Percentiles rank a stretch among this genome's conserved stretches.
phyloP scores from a whole-genome alignment of 2,797 vertebrate species.

The Paedocypris micromegethes region DNA sequence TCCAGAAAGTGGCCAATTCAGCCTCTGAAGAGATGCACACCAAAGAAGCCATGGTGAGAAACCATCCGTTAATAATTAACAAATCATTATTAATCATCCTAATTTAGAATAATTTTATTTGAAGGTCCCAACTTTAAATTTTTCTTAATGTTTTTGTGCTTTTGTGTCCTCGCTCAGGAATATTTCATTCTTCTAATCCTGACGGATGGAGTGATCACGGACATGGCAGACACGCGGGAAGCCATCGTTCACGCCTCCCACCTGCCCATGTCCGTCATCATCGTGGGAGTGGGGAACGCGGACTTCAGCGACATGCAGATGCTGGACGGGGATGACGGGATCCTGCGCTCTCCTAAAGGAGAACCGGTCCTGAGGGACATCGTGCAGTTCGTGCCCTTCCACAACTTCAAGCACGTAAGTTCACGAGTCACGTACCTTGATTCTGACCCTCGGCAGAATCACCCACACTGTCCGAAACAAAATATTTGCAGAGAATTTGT shows the following conservation, averaged over 20 bases:
- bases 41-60: conserved; percentile 86
- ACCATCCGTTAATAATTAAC: too few species aligned
- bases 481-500: too few species aligned
- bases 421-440: too few species aligned
- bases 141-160: not conserved
- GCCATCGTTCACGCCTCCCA: conserved; percentile 97
- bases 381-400: conserved; percentile 97
- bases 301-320: conserved; percentile 99
- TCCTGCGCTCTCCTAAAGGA: conserved; percentile 93
- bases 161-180: conserved; percentile 68
- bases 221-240: conserved; percentile 98
- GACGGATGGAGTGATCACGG: conserved; percentile 96
- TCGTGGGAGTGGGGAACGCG: conserved; percentile 92
- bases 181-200: conserved; percentile 97
- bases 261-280: conserved; percentile 98
- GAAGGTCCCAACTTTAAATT: not conserved
- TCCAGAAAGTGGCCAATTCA: conserved; percentile 95
- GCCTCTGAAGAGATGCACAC: conserved; percentile 97
- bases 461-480: not conserved
- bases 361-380: conserved; percentile 96
- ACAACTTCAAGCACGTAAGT: conserved; percentile 97
- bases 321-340: conserved; percentile 92
- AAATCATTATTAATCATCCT: too few species aligned
- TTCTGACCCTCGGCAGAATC: too few species aligned
- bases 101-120: not conserved